phyloP scores from a whole-genome alignment of 92 coral and sea anemone genomes.

The Epizoanthus scotinus region DNA sequence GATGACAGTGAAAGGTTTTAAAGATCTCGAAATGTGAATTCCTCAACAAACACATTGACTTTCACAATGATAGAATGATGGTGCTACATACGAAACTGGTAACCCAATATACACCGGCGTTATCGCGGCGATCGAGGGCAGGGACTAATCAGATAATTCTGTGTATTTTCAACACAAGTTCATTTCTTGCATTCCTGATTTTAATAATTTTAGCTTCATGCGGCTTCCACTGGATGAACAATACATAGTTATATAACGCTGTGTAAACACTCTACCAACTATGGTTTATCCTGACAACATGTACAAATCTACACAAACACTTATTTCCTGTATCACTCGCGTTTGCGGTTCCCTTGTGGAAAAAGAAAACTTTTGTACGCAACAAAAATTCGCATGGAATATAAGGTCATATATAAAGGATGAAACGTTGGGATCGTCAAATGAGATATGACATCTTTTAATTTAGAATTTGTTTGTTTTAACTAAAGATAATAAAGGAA shows the following conservation, averaged over 20 bases:
- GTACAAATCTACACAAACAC: background rate
- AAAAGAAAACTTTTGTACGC: too few relatives aligned
- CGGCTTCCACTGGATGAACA: background rate
- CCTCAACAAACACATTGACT: slow-evolving; percentile 14
- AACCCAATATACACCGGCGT: background rate
- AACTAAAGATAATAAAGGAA: too few relatives aligned
- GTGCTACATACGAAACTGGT: too few relatives aligned
- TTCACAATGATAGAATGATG: background rate
- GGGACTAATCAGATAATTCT: too few relatives aligned
- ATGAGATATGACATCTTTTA: too few relatives aligned
- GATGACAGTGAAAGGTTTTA: background rate
- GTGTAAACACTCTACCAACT: background rate
- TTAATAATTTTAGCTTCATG: background rate
- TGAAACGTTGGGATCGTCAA: too few relatives aligned
- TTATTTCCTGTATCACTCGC: background rate
- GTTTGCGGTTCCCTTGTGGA: background rate
- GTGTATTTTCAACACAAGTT: background rate
- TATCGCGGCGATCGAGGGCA: slow-evolving; percentile 1
- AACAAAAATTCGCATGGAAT: too few relatives aligned
- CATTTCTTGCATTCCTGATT: background rate
- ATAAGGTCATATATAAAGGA: too few relatives aligned
- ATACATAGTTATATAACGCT: background rate
- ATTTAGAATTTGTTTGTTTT: too few relatives aligned
- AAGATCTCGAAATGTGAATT: slow-evolving; percentile 29
- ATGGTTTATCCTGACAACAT: background rate